Conservation (phyloP, 2,888 invertebrate genomes). For the Chloroclystis v-ata region DNA sequence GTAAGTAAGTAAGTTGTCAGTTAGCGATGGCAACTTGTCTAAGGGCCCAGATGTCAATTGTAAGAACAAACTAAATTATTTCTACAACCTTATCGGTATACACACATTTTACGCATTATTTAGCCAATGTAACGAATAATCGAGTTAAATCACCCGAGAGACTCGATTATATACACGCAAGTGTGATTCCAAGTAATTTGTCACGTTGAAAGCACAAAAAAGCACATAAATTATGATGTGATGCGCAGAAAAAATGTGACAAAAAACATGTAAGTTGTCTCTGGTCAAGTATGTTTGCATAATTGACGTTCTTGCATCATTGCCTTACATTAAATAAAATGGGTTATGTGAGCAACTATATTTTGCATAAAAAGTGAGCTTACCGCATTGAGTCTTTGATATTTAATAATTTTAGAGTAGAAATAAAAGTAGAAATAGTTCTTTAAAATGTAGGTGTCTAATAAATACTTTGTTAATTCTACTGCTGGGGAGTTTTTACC, state of each 20-base stretch:
- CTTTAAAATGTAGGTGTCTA: too few species aligned
- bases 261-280: constrained; percentile 17
- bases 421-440: too few species aligned
- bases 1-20: too few species aligned
- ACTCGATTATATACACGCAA: constrained; percentile 28
- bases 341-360: too few species aligned
- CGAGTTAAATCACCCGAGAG: constrained; percentile 21
- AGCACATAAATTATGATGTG: constrained; percentile 16
- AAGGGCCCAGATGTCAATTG: too few species aligned
- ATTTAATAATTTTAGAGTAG: too few species aligned
- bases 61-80: not conserved
- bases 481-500: too few species aligned
- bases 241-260: constrained; percentile 14
- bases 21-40: too few species aligned
- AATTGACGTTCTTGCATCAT: constrained; percentile 13
- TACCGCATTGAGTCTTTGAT: too few species aligned
- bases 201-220: constrained; percentile 25
- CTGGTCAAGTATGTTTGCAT: constrained; percentile 8
- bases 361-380: too few species aligned
- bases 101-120: constrained; percentile 27
- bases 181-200: constrained; percentile 28
- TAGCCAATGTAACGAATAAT: constrained; percentile 41
- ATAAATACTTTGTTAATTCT: too few species aligned
- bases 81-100: constrained; percentile 6
- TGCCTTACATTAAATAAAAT: too few species aligned